Evolutionary conservation across 2,888 invertebrate genomes (phyloP).

Genomic region (Atethmia centrago): DNA sequence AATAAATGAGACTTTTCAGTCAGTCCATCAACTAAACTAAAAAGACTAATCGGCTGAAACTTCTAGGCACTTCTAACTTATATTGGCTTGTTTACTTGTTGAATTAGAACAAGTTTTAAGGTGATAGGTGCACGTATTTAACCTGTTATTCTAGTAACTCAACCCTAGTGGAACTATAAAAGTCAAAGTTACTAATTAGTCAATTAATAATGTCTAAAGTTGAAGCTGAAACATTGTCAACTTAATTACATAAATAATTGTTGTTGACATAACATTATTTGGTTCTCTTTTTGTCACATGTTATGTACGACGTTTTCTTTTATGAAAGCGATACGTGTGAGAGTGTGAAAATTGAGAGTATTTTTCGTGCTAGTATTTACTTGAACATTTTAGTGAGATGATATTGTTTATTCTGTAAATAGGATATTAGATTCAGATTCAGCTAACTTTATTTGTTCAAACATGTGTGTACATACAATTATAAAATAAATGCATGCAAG

Average conservation of each 20-base stretch:
- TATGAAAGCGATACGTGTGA: constrained; percentile 33
- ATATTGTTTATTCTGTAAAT: too few species aligned
- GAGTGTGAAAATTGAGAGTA: constrained; percentile 35
- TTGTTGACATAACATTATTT: constrained; percentile 11
- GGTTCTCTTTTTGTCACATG: neutral
- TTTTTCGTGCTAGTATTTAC: neutral
- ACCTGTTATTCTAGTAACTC: neutral
- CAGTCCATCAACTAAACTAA: neutral
- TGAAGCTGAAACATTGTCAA: constrained; percentile 6
- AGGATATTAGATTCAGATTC: too few species aligned
- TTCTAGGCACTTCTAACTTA: neutral
- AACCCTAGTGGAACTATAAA: constrained; percentile 16
- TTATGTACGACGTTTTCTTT: constrained; percentile 10
- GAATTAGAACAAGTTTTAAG: neutral
- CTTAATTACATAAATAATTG: constrained; percentile 13
- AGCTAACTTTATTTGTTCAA: too few species aligned
- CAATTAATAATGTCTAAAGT: constrained; percentile 27
- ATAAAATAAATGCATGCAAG: too few species aligned
- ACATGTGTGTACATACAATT: too few species aligned
- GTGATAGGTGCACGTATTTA: neutral
- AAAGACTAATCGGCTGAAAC: neutral
- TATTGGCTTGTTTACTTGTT: neutral
- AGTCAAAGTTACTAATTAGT: constrained; percentile 3
- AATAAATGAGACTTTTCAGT: too few species aligned
- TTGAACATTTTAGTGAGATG: too few species aligned